Percentiles rank a stretch among this genome's conserved stretches.
Conservation (phyloP, 2,888 invertebrate genomes). For the Dascillus cervinus region DNA sequence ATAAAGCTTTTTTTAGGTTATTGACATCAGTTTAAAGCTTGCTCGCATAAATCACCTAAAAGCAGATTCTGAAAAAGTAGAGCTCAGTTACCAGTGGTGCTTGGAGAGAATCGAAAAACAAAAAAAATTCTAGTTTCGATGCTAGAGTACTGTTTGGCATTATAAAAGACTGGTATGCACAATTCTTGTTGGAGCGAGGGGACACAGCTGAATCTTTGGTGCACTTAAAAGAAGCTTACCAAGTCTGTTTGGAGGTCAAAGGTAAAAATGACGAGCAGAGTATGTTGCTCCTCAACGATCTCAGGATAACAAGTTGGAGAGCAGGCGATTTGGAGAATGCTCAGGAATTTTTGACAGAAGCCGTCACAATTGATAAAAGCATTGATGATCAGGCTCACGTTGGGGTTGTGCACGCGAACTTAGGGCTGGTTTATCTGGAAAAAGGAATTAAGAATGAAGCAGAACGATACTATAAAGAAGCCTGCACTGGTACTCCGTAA, state of each 20-base stretch:
- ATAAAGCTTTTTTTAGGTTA: conserved; percentile 57
- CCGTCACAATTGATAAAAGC: conserved; percentile 56
- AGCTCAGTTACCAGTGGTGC: conserved; percentile 79
- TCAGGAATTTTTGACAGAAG: conserved; percentile 60
- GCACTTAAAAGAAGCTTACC: conserved; percentile 57
- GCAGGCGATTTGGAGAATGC: conserved; percentile 61
- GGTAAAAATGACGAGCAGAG: conserved; percentile 66
- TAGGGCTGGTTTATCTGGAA: conserved; percentile 73
- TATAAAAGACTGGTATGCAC: conserved; percentile 71
- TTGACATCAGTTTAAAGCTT: conserved; percentile 86
- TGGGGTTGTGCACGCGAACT: conserved; percentile 70
- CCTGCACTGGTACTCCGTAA: too few relatives aligned
- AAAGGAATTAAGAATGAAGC: conserved; percentile 64
- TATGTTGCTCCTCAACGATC: conserved; percentile 75
- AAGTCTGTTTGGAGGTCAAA: conserved; percentile 56
- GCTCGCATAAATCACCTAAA: conserved; percentile 73
- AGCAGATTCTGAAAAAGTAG: conserved; percentile 65
- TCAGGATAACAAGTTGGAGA: conserved; percentile 60
- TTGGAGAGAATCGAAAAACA: conserved; percentile 58
- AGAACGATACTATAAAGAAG: conserved; percentile 61
- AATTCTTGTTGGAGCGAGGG: conserved; percentile 51
- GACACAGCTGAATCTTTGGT: conserved; percentile 54
- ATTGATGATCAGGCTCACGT: conserved; percentile 60
- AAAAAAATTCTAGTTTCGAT: conserved; percentile 54
- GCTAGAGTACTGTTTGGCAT: conserved; percentile 65